These are phyloP conservation scores for Stomorhina lunata DNA, from an alignment of 2,888 invertebrate species.

Conservation along the genomic window DNA sequence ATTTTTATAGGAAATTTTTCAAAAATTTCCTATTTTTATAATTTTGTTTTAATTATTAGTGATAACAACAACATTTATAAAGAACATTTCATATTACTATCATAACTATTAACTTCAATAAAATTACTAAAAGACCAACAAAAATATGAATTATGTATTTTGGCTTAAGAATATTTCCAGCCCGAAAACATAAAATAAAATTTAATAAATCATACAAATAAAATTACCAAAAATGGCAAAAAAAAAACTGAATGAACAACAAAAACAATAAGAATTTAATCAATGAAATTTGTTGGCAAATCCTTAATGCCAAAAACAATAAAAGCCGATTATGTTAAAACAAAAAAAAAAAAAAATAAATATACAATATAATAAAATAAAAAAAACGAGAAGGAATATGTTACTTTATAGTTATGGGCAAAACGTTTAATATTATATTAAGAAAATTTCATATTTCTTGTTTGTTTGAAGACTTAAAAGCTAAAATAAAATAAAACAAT, in stretches of 20 bases:
- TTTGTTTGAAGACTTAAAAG: background rate
- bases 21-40: too few relatives aligned
- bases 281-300: background rate
- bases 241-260: background rate
- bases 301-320: conserved; percentile 15
- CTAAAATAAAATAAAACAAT: background rate
- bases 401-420: conserved; percentile 1
- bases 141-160: too few relatives aligned
- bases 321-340: conserved; percentile 20
- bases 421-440: conserved; percentile 27
- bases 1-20: too few relatives aligned
- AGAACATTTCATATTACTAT: too few relatives aligned
- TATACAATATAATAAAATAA: too few relatives aligned
- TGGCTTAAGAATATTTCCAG: too few relatives aligned
- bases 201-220: background rate
- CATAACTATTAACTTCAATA: too few relatives aligned
- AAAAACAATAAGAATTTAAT: background rate
- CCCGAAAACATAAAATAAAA: too few relatives aligned
- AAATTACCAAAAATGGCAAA: background rate
- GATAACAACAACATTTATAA: too few relatives aligned
- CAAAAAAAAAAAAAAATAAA: background rate
- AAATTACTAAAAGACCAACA: too few relatives aligned
- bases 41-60: too few relatives aligned
- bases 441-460: background rate
- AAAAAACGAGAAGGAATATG: background rate